These are phyloP conservation scores for Nesidiocoris tenuis DNA, from an alignment of 2,888 invertebrate genomes.

Conservation along the genomic window DNA sequence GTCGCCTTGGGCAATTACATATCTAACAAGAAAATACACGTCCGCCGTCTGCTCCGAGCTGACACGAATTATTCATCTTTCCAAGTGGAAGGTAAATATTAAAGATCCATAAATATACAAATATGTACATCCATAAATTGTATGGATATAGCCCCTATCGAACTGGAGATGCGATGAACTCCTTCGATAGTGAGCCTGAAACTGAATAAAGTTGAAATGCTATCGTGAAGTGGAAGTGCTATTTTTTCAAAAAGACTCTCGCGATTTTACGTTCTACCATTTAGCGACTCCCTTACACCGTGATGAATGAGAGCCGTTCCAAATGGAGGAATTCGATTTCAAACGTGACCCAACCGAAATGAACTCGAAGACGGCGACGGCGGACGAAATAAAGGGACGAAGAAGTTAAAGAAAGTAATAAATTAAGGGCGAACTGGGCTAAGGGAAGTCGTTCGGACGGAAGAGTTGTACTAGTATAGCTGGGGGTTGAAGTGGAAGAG, in stretches of 20 bases:
- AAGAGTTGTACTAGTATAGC: not conserved
- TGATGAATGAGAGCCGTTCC: not conserved
- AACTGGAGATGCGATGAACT: too few species aligned
- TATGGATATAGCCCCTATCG: too few species aligned
- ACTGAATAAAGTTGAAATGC: too few species aligned
- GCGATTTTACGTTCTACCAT: too few species aligned
- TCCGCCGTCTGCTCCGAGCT: not conserved
- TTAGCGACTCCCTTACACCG: not conserved
- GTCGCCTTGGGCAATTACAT: not conserved
- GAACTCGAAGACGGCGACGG: not conserved
- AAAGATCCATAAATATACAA: too few species aligned
- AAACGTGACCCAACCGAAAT: not conserved
- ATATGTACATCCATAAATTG: too few species aligned
- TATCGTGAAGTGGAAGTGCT: too few species aligned
- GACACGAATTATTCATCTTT: too few species aligned
- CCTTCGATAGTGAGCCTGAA: too few species aligned
- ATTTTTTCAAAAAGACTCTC: too few species aligned
- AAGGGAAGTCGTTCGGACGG: not conserved
- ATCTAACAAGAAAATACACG: not conserved
- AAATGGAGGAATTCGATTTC: not conserved
- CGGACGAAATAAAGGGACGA: not conserved
- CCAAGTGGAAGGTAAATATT: too few species aligned
- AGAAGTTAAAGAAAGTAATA: not conserved
- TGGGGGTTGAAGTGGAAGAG: not conserved
- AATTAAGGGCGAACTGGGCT: not conserved